Evolutionary conservation across 2,888 invertebrate genomes (phyloP).

Genomic region (Hydroisotoma schaefferi): DNA sequence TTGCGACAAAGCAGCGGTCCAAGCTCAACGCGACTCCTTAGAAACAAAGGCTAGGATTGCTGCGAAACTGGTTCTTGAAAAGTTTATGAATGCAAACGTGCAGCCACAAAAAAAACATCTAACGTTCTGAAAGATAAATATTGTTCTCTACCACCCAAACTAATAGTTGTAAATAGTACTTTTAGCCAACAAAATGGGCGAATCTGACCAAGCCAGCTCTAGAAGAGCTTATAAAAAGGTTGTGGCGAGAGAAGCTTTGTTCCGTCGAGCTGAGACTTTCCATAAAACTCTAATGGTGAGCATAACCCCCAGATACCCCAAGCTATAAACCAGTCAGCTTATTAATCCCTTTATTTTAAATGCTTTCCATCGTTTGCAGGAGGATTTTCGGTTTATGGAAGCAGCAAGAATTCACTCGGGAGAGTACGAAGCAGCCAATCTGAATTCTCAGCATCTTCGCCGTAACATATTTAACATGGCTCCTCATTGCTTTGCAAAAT

Average conservation of each 20-base stretch:
- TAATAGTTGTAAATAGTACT: too few species aligned
- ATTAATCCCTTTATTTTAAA: too few species aligned
- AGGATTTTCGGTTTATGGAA: constrained; percentile 39
- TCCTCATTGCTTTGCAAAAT: not conserved
- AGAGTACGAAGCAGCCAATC: constrained; percentile 36
- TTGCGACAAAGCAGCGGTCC: too few species aligned
- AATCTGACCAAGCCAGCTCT: not conserved
- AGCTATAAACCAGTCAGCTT: not conserved
- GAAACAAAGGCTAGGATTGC: too few species aligned
- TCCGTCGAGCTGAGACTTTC: constrained; percentile 32
- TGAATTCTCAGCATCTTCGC: constrained; percentile 31
- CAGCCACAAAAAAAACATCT: too few species aligned
- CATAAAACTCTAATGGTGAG: constrained; percentile 44
- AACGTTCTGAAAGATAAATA: too few species aligned
- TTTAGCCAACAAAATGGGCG: constrained; percentile 5
- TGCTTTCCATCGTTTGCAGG: too few species aligned
- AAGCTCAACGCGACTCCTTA: too few species aligned
- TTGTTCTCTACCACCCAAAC: too few species aligned
- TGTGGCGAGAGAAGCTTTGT: constrained; percentile 21
- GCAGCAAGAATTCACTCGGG: constrained; percentile 41
- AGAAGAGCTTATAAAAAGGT: constrained; percentile 7
- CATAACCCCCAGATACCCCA: constrained; percentile 22
- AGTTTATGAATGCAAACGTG: too few species aligned
- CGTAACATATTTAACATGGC: constrained; percentile 14
- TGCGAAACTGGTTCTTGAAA: too few species aligned